Base-by-base conservation (phyloP, 2,113 vertebrate species). In the Trogon melanurus region DNA sequence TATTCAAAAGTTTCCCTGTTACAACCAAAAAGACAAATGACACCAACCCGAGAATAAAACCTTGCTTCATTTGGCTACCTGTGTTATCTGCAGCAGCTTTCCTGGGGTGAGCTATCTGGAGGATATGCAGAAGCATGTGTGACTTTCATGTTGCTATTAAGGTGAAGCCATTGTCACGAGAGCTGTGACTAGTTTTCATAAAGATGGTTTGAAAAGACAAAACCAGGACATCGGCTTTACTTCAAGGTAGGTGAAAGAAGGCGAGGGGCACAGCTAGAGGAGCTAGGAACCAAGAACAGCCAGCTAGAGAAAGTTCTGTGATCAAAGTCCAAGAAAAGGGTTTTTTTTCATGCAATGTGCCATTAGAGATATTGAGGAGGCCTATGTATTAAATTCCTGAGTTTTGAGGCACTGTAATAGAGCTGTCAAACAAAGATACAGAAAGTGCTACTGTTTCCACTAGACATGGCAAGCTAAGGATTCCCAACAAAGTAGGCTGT, bases 321-420 rank as follows among this genome's bases (percentile, higher is more conserved):
- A 96, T 96, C 96, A 95, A 91, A 94, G 91, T 75, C 70, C 90
- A 96, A 96, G 92, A 61, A 95, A 96, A 92, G 85, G 60, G 0
- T 38, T 27, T 85, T 81, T 72, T 86, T 69, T 5, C 67, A 89
- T 96, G 79, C 96, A 96, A 96, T 95, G 93, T 90, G 54, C 85
- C 85, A 94, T 95, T 96, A 96, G 73, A 95, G 88, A 92, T 95
- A 94, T 96, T 81, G 96, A 96, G 88, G 61, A 94, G 85, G 88
- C 96, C 96, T 94, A 93, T 96, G 91, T 96, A 96, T 96, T 95
- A 96, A 94, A 97, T 95, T 96, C 65, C 95, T 62, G 88, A 97
- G 92, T 93, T 95, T 94, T 97, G 95, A 95, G 96, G 79, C 88
- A 94, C 92, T 54, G 91, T 96, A 97, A 96, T 90, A 95, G 96